A percentile compares a stretch with the other conserved stretches of the same genome.
phyloP scores from a whole-genome alignment of 2,888 invertebrate genomes.

The Mythimna impura region DNA sequence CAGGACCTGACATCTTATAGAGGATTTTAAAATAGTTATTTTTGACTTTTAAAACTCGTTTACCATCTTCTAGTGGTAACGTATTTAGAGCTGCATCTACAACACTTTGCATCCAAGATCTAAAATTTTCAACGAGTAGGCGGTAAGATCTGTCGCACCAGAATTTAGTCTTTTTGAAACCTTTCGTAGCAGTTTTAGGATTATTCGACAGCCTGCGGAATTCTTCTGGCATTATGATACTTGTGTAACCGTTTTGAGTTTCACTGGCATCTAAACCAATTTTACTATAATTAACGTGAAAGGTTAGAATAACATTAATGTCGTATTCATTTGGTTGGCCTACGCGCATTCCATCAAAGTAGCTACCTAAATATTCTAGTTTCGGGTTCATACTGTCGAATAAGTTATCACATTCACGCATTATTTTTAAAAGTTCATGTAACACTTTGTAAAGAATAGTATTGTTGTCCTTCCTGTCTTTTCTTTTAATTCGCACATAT shows the following conservation, averaged over 20 bases:
- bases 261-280: constrained; percentile 70
- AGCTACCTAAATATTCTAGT: constrained; percentile 79
- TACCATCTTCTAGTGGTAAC: constrained; percentile 70
- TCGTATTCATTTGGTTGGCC: constrained; percentile 81
- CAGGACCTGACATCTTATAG: constrained; percentile 78
- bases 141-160: constrained; percentile 76
- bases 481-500: constrained; percentile 72
- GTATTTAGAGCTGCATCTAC: constrained; percentile 74
- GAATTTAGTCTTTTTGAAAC: constrained; percentile 73
- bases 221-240: constrained; percentile 78
- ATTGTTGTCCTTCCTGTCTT: constrained; percentile 74
- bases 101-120: constrained; percentile 80
- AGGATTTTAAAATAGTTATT: constrained; percentile 68
- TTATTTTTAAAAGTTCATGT: constrained; percentile 69
- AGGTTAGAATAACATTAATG: constrained; percentile 75
- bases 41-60: constrained; percentile 69
- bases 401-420: constrained; percentile 71
- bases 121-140: constrained; percentile 71
- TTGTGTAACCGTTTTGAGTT: constrained; percentile 70
- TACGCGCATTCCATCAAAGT: constrained; percentile 79
- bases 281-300: constrained; percentile 76
- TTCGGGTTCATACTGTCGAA: constrained; percentile 77
- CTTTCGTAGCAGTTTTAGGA: constrained; percentile 70
- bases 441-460: constrained; percentile 73
- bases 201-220: constrained; percentile 76